Evolutionary conservation across 2,888 invertebrate genomes (phyloP).

Genomic region (Apotomis capreana): DNA sequence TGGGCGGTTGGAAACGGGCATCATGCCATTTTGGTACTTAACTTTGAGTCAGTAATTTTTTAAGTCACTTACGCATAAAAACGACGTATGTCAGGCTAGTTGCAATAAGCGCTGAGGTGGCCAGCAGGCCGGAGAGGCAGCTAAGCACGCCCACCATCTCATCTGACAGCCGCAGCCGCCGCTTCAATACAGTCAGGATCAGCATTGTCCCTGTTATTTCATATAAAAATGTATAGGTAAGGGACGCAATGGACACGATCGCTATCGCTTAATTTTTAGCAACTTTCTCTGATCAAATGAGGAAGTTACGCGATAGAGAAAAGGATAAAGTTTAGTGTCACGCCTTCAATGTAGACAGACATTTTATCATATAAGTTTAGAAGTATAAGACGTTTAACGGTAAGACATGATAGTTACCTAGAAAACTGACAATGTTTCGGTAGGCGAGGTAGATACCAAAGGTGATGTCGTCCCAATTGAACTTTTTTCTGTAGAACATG

Average conservation of each 20-base stretch:
- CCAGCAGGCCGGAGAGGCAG: slow-evolving; percentile 67
- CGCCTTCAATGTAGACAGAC: too few species aligned
- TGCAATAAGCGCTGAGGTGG: slow-evolving; percentile 67
- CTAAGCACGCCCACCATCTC: slow-evolving; percentile 74
- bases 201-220: slow-evolving; percentile 70
- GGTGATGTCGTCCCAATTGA: slow-evolving; percentile 75
- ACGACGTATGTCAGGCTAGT: slow-evolving; percentile 64
- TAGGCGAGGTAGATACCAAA: slow-evolving; percentile 77
- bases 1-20: too few species aligned
- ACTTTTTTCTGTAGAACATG: slow-evolving; percentile 77
- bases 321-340: too few species aligned
- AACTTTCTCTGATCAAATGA: too few species aligned
- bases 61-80: slow-evolving; percentile 63
- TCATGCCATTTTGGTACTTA: background rate
- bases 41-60: background rate
- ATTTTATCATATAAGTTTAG: too few species aligned
- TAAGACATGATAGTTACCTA: slow-evolving; percentile 55
- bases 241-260: too few species aligned
- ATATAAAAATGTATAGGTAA: background rate
- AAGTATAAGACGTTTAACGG: too few species aligned
- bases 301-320: too few species aligned
- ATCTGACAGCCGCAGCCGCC: slow-evolving; percentile 65
- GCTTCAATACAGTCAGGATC: slow-evolving; percentile 72
- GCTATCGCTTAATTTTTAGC: too few species aligned
- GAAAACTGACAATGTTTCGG: slow-evolving; percentile 72